These are phyloP conservation scores for Thunnus thynnus DNA, from an alignment of 2,113 vertebrate species.

Conservation along the genomic window DNA sequence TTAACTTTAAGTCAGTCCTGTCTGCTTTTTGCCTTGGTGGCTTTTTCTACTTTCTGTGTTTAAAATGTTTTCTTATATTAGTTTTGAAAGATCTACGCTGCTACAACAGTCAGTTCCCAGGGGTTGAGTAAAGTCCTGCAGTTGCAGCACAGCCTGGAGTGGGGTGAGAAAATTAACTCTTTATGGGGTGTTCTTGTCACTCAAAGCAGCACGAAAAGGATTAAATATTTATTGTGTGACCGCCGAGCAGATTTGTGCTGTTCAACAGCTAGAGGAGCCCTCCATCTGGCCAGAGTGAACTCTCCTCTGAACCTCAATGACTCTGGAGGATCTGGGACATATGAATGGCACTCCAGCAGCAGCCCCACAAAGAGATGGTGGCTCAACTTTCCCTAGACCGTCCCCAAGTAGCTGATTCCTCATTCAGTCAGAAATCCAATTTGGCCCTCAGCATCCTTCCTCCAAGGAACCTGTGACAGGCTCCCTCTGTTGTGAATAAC, in stretches of 20 bases:
- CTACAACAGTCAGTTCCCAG: slow-evolving; percentile 8
- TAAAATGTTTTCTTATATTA: slow-evolving; percentile 10
- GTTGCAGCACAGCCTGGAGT: not conserved
- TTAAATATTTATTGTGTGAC: slow-evolving; percentile 87
- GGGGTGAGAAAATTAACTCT: slow-evolving; percentile 62
- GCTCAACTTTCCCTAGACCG: slow-evolving; percentile 87
- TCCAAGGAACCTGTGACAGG: slow-evolving; percentile 61
- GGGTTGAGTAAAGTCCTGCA: slow-evolving; percentile 18
- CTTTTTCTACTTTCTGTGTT: slow-evolving; percentile 5
- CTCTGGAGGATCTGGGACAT: slow-evolving; percentile 89
- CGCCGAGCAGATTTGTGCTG: slow-evolving; percentile 86
- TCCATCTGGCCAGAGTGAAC: slow-evolving; percentile 86
- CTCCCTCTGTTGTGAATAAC: slow-evolving; percentile 81
- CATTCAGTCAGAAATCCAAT: slow-evolving; percentile 94
- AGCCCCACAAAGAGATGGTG: slow-evolving; percentile 88
- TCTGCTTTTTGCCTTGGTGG: not conserved
- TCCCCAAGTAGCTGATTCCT: slow-evolving; percentile 91
- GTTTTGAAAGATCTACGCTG: slow-evolving; percentile 16
- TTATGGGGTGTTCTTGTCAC: slow-evolving; percentile 86
- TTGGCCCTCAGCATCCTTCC: slow-evolving; percentile 80
- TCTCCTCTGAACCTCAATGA: slow-evolving; percentile 92
- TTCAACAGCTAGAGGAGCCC: slow-evolving; percentile 88
- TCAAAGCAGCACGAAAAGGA: slow-evolving; percentile 87
- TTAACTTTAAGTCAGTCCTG: too few relatives aligned
- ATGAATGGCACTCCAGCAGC: slow-evolving; percentile 91